Conservation (phyloP, 2,888 invertebrate species). For the Pheosia tremula region DNA sequence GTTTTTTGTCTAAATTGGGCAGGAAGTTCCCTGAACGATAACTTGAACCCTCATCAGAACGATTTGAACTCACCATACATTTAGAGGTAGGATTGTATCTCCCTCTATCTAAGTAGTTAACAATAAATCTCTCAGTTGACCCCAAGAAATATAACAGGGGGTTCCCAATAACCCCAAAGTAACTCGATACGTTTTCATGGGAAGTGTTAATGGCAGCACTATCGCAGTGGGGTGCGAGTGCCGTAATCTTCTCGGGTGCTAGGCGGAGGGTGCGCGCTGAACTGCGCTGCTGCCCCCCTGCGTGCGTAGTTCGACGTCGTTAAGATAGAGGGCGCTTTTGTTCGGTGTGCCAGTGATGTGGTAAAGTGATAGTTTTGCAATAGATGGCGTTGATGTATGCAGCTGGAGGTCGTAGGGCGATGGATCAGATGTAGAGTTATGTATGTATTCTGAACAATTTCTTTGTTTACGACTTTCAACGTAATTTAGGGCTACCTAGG, state of each 20-base stretch:
- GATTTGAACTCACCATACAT: too few species aligned
- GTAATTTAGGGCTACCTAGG: too few species aligned
- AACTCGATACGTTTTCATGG: neutral
- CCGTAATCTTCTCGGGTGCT: neutral
- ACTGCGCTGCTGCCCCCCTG: conserved; percentile 12
- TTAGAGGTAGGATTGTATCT: too few species aligned
- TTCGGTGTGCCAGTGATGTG: neutral
- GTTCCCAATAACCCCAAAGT: neutral
- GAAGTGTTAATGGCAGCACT: conserved; percentile 17
- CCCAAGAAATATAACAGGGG: neutral
- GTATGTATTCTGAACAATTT: too few species aligned
- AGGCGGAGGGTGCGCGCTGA: neutral
- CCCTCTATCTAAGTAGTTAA: neutral
- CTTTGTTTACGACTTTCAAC: too few species aligned
- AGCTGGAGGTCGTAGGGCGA: too few species aligned
- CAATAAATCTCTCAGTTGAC: neutral
- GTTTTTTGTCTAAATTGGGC: too few species aligned
- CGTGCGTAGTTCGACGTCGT: conserved; percentile 14
- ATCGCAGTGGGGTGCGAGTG: conserved; percentile 12
- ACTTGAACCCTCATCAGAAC: too few species aligned
- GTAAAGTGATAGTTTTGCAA: conserved; percentile 9
- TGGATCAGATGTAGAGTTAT: too few species aligned
- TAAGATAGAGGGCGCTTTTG: conserved; percentile 35
- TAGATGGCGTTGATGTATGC: conserved; percentile 31
- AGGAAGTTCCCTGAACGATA: too few species aligned